Evolutionary conservation across 1,140 invertebrate species (phyloP), one percentile per base, ranked within the genome.

Genomic region (Neuroterus valhalla): DNA sequence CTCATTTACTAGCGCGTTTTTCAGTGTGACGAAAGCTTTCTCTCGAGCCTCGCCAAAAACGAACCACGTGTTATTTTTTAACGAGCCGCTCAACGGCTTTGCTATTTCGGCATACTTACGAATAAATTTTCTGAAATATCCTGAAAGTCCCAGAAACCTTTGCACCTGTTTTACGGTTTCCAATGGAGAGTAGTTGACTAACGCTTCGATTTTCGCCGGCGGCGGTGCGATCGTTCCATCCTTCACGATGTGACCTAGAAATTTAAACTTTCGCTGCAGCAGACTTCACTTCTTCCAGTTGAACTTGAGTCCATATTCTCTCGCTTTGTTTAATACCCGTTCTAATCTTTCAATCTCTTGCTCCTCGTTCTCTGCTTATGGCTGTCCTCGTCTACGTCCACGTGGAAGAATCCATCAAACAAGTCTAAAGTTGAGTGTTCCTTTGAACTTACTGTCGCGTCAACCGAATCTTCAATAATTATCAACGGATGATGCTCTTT

Each of bases 141-240:
- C 74, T 10, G 77, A 67, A 3, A 82, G 31, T 10, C 82, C 82
- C 14, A 83, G 11, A 26, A 83, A 83, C 52, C 68, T 42, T 8
- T 77, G 62, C 11, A 82, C 70, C 23, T 70, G 44, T 2, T 71
- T 52, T 14, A 66, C 69, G 46, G 69, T 67, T 3, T 21, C 50
- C 21, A 52, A 70, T 5, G 26, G 48, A 12, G 26, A 44, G 38
- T 74, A 76, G 1, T 75, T 15, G 19, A 8, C 17, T 2, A 78
- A 31, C 1, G 72, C 71, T 14, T 17, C 6, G 50, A 70, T 21
- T 75, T 72, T 11, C 66, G 14, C 12, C 44, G 23, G n/a, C 70
- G 31, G 45, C 15, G 72, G 72, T 43, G 31, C 46, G 1, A 78
- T 19, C 0, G 50, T 66, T 26, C 50, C n/a, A 5, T 43, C 19